Conservation (phyloP, 2,113 vertebrate genomes). For the Cyprinodon tularosa region DNA sequence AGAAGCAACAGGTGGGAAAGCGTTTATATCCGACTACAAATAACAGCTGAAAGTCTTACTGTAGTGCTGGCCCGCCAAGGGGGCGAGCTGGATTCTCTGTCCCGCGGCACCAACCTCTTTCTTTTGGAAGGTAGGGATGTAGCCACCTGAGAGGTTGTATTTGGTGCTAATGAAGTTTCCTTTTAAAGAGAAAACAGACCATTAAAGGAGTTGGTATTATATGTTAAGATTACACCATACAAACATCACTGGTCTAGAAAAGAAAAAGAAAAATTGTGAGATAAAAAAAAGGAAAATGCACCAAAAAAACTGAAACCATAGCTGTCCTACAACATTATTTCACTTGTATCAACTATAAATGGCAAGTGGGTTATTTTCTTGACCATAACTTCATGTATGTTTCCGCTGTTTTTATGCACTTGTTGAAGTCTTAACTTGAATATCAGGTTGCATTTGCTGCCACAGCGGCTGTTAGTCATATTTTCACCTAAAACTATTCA, state of each 20-base stretch:
- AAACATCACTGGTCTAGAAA: neutral
- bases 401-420: neutral
- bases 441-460: slow-evolving; percentile 36
- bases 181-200: slow-evolving; percentile 59
- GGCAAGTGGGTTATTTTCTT: too few relatives aligned
- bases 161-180: slow-evolving; percentile 84
- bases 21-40: neutral
- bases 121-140: slow-evolving; percentile 90
- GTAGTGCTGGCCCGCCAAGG: slow-evolving; percentile 79
- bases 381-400: neutral
- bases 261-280: neutral
- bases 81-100: slow-evolving; percentile 91
- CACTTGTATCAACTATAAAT: too few relatives aligned
- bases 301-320: neutral
- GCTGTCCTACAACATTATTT: too few relatives aligned
- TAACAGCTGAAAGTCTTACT: slow-evolving; percentile 75
- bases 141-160: slow-evolving; percentile 83
- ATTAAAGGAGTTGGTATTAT: neutral
- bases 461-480: slow-evolving; percentile 38
- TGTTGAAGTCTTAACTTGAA: slow-evolving; percentile 58
- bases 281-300: neutral
- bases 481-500: slow-evolving; percentile 11
- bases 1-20: neutral
- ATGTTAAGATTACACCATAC: neutral
- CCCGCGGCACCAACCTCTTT: slow-evolving; percentile 93